These are phyloP conservation scores for Calephelis perditalis DNA, from an alignment of 2,888 invertebrate genomes.

Conservation along the genomic window DNA sequence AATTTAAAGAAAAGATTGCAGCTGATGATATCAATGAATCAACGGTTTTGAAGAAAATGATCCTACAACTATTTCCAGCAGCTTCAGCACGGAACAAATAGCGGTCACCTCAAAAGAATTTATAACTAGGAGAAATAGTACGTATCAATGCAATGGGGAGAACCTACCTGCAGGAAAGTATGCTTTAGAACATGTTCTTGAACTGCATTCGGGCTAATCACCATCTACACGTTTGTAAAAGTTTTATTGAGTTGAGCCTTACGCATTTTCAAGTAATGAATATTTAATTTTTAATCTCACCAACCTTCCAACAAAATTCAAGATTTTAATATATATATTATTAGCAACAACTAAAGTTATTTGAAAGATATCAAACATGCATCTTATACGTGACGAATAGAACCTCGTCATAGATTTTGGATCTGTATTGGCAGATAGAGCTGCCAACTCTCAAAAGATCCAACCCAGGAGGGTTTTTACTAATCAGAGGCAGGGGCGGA, in stretches of 20 bases:
- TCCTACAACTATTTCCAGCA: not conserved
- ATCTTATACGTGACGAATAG: slow-evolving; percentile 14
- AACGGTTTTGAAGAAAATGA: slow-evolving; percentile 12
- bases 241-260: no score
- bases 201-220: not conserved
- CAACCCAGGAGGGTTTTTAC: no score
- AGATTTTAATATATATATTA: slow-evolving; percentile 1
- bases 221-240: not conserved
- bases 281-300: not conserved
- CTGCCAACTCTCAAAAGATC: no score
- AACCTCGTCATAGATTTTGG: slow-evolving; percentile 13
- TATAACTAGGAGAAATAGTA: slow-evolving; percentile 7
- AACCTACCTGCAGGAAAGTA: not conserved
- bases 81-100: slow-evolving; percentile 8
- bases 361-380: slow-evolving; percentile 12
- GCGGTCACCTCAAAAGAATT: not conserved
- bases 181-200: not conserved
- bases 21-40: not conserved
- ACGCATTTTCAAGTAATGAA: not conserved
- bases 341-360: not conserved
- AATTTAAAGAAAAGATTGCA: slow-evolving; percentile 4
- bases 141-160: not conserved
- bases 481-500: not conserved
- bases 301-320: not conserved
- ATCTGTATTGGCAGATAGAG: slow-evolving; percentile 12